These are phyloP conservation scores for Oryzias celebensis DNA, from an alignment of 2,113 vertebrate genomes.

Conservation along the genomic window DNA sequence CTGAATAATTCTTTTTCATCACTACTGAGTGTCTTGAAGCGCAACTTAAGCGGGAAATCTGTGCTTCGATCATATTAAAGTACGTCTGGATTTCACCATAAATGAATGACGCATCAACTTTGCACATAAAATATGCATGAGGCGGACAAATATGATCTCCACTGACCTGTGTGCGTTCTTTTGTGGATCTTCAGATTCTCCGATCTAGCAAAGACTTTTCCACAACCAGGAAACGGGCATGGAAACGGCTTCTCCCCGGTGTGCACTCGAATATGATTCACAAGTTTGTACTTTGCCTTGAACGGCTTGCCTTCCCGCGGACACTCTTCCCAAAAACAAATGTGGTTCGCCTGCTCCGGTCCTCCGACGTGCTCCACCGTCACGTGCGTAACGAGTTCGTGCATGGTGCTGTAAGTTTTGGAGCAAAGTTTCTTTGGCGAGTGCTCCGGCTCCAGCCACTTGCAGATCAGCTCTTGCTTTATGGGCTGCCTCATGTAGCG, in stretches of 20 bases:
- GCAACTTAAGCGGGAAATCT: not conserved
- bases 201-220: slow-evolving; percentile 98
- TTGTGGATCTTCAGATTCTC: slow-evolving; percentile 99
- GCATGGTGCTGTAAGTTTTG: slow-evolving; percentile 99
- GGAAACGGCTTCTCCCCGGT: slow-evolving; percentile 99
- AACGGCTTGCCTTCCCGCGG: slow-evolving; percentile 97
- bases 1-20: slow-evolving; percentile 18
- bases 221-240: slow-evolving; percentile 97
- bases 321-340: slow-evolving; percentile 99
- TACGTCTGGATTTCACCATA: no score
- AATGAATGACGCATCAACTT: no score
- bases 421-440: slow-evolving; percentile 88
- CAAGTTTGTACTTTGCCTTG: slow-evolving; percentile 99
- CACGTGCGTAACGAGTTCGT: slow-evolving; percentile 97
- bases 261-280: slow-evolving; percentile 99
- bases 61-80: no score
- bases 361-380: slow-evolving; percentile 99
- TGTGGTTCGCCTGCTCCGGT: slow-evolving; percentile 95
- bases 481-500: slow-evolving; percentile 99
- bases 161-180: slow-evolving; percentile 99
- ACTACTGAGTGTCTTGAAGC: slow-evolving; percentile 1
- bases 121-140: not conserved
- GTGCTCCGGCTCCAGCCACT: slow-evolving; percentile 90
- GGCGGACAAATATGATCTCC: slow-evolving; percentile 9
- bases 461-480: slow-evolving; percentile 98